phyloP scores from a whole-genome alignment of 2,113 vertebrate species.

The Odontophorus gujanensis region DNA sequence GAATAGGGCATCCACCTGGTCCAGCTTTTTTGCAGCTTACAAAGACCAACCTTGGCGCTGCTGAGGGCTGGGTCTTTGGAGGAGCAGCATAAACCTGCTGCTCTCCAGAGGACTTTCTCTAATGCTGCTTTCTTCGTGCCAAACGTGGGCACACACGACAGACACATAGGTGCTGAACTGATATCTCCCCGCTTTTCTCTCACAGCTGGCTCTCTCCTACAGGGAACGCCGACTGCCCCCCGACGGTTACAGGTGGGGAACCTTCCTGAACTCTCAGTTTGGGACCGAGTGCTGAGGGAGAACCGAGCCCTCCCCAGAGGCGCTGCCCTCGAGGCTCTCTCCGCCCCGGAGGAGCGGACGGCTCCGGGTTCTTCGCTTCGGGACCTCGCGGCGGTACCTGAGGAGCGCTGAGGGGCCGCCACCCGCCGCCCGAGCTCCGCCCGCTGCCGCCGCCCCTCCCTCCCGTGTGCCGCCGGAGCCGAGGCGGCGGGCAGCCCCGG shows the following conservation, averaged over 20 bases:
- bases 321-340: too few species aligned
- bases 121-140: background rate
- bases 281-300: background rate
- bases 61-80: background rate
- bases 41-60: background rate
- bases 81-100: accelerated
- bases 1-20: background rate
- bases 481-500: background rate
- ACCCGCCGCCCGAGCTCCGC: background rate
- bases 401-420: background rate
- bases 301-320: background rate
- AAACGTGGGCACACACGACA: accelerated
- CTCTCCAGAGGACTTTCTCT: background rate
- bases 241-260: accelerated
- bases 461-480: background rate
- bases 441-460: background rate
- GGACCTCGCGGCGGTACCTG: background rate
- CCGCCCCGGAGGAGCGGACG: background rate
- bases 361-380: background rate
- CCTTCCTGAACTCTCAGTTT: accelerated
- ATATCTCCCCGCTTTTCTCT: background rate
- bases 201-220: background rate
- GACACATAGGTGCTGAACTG: background rate
- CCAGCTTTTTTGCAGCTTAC: background rate
- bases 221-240: background rate